Base-by-base conservation (phyloP, 2,888 invertebrate genomes). In the Meiosimyza decipiens region DNA sequence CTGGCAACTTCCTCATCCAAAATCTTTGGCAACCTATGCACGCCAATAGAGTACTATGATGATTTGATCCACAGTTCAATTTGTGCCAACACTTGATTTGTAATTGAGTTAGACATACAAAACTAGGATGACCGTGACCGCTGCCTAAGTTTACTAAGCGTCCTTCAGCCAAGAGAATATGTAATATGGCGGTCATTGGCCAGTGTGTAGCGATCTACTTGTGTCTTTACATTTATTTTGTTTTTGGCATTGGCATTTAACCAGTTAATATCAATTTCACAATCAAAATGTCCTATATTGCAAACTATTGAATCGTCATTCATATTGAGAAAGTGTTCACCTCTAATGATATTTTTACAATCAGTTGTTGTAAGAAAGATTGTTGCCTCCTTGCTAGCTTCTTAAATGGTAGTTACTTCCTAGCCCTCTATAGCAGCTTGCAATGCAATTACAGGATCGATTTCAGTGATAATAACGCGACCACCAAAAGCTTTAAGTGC, bases 51-150 rank as follows among this genome's bases (percentile, higher is more conserved):
- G 87, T 98, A 99, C 75, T 92, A 85, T 18, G 91, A 91, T 40
- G 92, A 90, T 85, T 95, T 97, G 12, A 96, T 97, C 97, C 96
- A 99, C 77, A 99, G 89, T 88, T 99, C 99, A 84, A 99, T 97
- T 89, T 99, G 99, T 55, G 99, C 99, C 76, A 99, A 89, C n/a
- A 96, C 95, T 90, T 99, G 99, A 88, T 99, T 99, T 69, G 98
- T 96, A 86, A 99, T 99, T 1, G 99, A 99, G 88, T 97, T 98
- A 77, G 97, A 97, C 99, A 99, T 99, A 99, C 99, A 87, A 99
- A 99, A 71, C 97, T 97, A 6, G 99, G 95, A 88, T 99, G 99
- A 51, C 99, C 99, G 82, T 95, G 98, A 49, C 99, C 99, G 88
- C 99, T 99, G 71, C 99, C 99, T 78, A 99, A 90, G 87, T 99